Percentiles rank a stretch among this genome's conserved stretches.
Conservation (phyloP, 2,113 vertebrate genomes). For the Carettochelys insculpta region DNA sequence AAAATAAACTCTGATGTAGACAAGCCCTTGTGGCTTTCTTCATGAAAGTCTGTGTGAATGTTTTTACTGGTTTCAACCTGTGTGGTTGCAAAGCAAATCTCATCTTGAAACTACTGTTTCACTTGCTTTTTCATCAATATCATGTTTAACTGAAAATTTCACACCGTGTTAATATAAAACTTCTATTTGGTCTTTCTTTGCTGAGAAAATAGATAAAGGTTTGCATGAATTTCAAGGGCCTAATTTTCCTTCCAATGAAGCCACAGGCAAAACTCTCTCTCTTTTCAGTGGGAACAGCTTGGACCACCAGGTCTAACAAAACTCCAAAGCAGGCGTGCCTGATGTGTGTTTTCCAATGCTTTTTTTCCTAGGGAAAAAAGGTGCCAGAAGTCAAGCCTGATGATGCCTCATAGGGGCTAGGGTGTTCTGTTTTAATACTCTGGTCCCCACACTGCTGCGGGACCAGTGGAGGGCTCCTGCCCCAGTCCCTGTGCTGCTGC, state of each 20-base stretch:
- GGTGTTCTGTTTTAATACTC: no score
- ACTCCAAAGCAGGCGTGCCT: background rate
- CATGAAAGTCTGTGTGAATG: background rate
- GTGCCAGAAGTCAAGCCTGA: no score
- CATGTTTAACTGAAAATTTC: background rate
- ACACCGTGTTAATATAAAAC: background rate
- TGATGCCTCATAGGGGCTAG: no score
- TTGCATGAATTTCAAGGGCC: background rate
- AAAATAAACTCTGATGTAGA: fast-evolving
- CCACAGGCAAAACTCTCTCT: background rate
- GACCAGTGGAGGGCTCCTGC: no score
- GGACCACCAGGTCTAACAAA: background rate
- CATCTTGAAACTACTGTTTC: background rate
- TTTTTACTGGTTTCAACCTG: background rate
- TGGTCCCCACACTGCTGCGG: no score
- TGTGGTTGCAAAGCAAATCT: fast-evolving
- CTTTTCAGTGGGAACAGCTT: background rate
- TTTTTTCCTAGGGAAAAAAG: no score
- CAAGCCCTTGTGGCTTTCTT: background rate
- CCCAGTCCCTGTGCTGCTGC: no score
- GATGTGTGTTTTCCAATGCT: background rate
- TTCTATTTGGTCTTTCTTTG: background rate
- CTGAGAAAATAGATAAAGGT: background rate
- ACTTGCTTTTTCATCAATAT: background rate
- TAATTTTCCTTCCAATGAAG: background rate